Evolutionary conservation across 2,888 invertebrate species (phyloP), one percentile per base, ranked within the genome.

Genomic region (Polyploca ridens): DNA sequence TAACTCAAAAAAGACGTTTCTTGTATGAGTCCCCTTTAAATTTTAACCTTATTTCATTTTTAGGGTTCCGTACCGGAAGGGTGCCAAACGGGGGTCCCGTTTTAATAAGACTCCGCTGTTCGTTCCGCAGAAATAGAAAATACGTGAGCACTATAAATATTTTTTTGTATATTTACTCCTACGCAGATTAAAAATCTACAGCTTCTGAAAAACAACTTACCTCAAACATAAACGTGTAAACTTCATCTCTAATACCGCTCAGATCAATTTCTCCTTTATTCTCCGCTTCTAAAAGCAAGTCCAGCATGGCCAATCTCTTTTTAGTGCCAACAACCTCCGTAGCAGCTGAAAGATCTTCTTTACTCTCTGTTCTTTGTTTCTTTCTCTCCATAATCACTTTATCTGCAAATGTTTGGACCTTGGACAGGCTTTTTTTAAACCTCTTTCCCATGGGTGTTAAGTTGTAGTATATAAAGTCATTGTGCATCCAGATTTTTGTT

Each of bases 231-330:
- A 96, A 96, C 0, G 96, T 96, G 73, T 96, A 95, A 0, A 96
- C 96, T 88, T 97, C 96, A 78, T 96, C 96, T 65, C 95, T 91
- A 68, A 97, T 95, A 58, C 96, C 96, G 33, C 94, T 85, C 72
- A 95, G 90, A 54, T 94, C 94, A 33, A 96, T 87, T 69, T 94
- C 86, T 0, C 95, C 95, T 66, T 95, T 94, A 46, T 92, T 90
- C 73, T 94, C 95, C 3, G 95, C 93, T 66, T 95, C 94, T 16
- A 96, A 76, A n/a, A 96, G 77, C 27, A 96, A 88, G 86, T 96
- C 96, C 68, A 96, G 84, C 80, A 96, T 95, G 0, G 96, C 96
- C 81, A 95, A 84, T 78, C 95, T 94, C 67, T 90, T 95, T 63
- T 94, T 91, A 6, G 66, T 74, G 2, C 73, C 80, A 3, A 74